Percentiles rank a stretch among this genome's conserved stretches.
Evolutionary conservation across 2,797 vertebrate species (phyloP).

Genomic region (Falco naumanni): DNA sequence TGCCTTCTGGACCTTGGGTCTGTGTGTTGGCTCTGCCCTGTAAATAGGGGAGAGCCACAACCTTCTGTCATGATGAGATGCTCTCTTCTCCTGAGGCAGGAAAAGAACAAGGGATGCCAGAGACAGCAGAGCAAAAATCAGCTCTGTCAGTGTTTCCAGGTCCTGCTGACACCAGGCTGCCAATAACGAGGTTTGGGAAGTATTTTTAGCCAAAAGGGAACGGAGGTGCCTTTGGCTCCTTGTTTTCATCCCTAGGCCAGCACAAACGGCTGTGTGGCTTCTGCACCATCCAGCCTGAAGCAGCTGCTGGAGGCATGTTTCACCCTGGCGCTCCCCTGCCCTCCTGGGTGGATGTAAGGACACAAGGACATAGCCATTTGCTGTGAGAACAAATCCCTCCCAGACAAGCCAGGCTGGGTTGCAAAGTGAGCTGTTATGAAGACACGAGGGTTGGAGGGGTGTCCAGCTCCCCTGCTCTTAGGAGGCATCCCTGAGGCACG

Average conservation of each 20-base stretch:
- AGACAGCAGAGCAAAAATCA: conserved; percentile 29
- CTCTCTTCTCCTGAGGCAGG: neutral
- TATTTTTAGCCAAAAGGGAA: conserved; percentile 55
- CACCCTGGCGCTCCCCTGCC: neutral
- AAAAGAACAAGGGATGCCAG: neutral
- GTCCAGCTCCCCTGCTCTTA: accelerated
- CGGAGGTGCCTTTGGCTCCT: conserved; percentile 32
- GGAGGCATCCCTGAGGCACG: neutral
- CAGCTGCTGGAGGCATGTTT: neutral
- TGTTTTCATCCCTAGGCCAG: neutral
- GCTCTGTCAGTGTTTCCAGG: conserved; percentile 33
- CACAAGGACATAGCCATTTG: accelerated
- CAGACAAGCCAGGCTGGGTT: neutral
- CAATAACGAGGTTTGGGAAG: conserved; percentile 40
- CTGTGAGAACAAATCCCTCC: neutral
- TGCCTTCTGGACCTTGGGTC: neutral
- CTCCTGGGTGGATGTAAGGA: neutral
- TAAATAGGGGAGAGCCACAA: neutral
- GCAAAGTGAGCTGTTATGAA: neutral
- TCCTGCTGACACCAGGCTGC: conserved; percentile 46
- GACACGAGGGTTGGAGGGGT: neutral
- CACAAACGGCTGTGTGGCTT: neutral
- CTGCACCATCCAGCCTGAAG: neutral
- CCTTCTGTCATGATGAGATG: neutral
- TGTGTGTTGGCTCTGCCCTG: neutral